These are phyloP conservation scores for Chaetodon trifascialis DNA, from an alignment of 2,113 vertebrate species.

Conservation along the genomic window DNA sequence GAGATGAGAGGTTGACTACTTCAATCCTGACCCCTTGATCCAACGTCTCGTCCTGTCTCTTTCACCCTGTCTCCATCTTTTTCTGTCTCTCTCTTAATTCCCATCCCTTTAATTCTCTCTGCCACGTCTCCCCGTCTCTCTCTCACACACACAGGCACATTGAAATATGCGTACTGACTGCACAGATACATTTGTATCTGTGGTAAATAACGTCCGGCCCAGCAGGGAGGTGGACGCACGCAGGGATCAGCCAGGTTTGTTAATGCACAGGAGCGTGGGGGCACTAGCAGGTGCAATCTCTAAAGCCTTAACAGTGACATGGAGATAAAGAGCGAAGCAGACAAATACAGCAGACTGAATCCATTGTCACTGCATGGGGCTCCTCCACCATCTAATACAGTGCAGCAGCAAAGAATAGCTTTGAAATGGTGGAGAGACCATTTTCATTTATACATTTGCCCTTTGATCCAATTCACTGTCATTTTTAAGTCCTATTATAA, in stretches of 20 bases:
- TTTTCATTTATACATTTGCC: not conserved
- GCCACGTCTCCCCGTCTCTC: not conserved
- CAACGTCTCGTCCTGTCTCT: slow-evolving; percentile 58
- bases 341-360: slow-evolving; percentile 22
- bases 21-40: slow-evolving; percentile 73
- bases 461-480: not conserved
- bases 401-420: too few species aligned
- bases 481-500: not conserved
- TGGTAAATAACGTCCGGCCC: slow-evolving; percentile 66
- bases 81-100: slow-evolving; percentile 30
- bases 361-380: slow-evolving; percentile 34
- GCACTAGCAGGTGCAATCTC: slow-evolving; percentile 75
- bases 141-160: slow-evolving; percentile 34
- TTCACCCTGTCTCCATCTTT: slow-evolving; percentile 42
- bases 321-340: slow-evolving; percentile 68
- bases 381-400: slow-evolving; percentile 5
- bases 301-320: slow-evolving; percentile 76
- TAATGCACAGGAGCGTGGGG: slow-evolving; percentile 61
- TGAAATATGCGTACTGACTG: slow-evolving; percentile 22
- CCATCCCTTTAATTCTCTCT: not conserved
- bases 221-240: slow-evolving; percentile 61
- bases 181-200: slow-evolving; percentile 37
- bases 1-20: slow-evolving; percentile 74
- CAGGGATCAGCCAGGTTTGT: slow-evolving; percentile 66
- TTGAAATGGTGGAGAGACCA: not conserved